These are phyloP conservation scores for Pseudomyrmex pallidus DNA, from an alignment of 1,140 invertebrate genomes.

Conservation along the genomic window DNA sequence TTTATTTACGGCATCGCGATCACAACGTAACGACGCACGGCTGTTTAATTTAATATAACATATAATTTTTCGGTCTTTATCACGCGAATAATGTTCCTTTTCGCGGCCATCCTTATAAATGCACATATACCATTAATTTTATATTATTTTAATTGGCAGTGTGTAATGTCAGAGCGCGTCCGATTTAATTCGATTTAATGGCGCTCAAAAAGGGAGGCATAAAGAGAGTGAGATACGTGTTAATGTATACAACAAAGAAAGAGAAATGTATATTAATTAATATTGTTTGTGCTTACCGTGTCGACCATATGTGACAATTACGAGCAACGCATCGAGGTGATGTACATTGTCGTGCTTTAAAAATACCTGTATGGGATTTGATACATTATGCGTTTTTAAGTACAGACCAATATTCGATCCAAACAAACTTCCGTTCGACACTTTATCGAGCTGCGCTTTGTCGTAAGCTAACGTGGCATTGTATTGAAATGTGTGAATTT, in stretches of 20 bases:
- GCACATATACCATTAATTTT: slow-evolving; percentile 37
- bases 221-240: background rate
- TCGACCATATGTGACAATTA: slow-evolving; percentile 85
- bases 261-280: slow-evolving; percentile 37
- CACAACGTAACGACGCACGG: slow-evolving; percentile 9
- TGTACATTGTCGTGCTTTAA: slow-evolving; percentile 82
- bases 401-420: slow-evolving; percentile 89
- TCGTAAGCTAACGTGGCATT: slow-evolving; percentile 88
- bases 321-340: slow-evolving; percentile 83
- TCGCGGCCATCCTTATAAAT: slow-evolving; percentile 30
- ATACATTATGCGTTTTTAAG: slow-evolving; percentile 67
- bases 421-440: slow-evolving; percentile 76
- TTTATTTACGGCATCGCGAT: slow-evolving; percentile 34
- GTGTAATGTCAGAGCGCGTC: background rate
- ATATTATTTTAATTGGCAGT: slow-evolving; percentile 44
- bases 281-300: slow-evolving; percentile 83
- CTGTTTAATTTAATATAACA: slow-evolving; percentile 50
- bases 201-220: slow-evolving; percentile 14
- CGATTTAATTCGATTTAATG: slow-evolving; percentile 43
- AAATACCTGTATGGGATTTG: slow-evolving; percentile 74
- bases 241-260: background rate
- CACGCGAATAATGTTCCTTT: slow-evolving; percentile 16
- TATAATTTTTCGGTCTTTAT: slow-evolving; percentile 52
- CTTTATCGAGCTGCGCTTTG: slow-evolving; percentile 72
- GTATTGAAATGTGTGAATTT: slow-evolving; percentile 88